phyloP scores from a whole-genome alignment of 2,797 vertebrate genomes.

The Astyanax mexicanus region DNA sequence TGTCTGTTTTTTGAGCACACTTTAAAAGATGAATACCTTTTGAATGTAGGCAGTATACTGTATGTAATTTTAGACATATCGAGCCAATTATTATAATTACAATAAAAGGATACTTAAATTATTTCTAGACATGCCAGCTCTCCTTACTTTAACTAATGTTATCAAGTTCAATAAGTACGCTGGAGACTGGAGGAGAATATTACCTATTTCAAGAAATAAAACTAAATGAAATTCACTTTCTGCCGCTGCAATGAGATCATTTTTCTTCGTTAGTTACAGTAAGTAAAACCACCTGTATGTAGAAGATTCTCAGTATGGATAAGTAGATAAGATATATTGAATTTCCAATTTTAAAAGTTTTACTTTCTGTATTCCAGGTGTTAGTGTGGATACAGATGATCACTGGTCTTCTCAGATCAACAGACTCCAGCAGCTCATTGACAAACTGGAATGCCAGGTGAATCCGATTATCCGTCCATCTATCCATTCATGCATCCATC shows the following conservation, averaged over 20 bases:
- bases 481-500: background rate
- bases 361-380: too few species aligned
- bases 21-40: background rate
- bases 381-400: constrained; percentile 78
- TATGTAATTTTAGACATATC: background rate
- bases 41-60: background rate
- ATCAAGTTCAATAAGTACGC: background rate
- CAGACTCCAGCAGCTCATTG: constrained; percentile 91
- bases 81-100: too few species aligned
- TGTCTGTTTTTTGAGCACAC: constrained; percentile 1
- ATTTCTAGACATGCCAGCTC: background rate
- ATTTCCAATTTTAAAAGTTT: too few species aligned
- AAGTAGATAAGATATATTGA: too few species aligned
- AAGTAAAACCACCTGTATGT: background rate
- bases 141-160: background rate
- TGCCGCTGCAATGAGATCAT: background rate
- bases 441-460: constrained; percentile 94
- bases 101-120: background rate
- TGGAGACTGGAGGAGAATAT: background rate
- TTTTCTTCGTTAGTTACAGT: background rate
- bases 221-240: background rate
- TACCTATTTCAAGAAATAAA: background rate
- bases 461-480: too few species aligned
- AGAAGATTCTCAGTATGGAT: too few species aligned
- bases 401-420: constrained; percentile 92